Percentiles rank a stretch among this genome's conserved stretches.
Conservation (phyloP, 1,140 invertebrate species). For the Acromyrmex heyeri region DNA sequence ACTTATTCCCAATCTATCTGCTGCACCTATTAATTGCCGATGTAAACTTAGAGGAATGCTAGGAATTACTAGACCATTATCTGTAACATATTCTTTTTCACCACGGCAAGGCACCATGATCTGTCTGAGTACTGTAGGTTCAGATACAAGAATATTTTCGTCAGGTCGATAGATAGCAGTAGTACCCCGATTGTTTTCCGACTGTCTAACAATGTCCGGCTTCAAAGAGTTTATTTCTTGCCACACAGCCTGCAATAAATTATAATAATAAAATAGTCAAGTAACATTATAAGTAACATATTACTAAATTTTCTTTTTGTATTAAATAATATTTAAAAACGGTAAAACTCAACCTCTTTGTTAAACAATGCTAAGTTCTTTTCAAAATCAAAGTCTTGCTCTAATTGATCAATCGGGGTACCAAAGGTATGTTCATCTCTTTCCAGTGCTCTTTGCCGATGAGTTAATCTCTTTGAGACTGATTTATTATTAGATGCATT, state of each 20-base stretch:
- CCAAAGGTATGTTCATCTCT: conserved; percentile 89
- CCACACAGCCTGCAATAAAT: conserved; percentile 81
- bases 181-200: conserved; percentile 80
- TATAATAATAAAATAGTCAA: neutral
- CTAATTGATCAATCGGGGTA: conserved; percentile 88
- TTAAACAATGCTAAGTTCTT: conserved; percentile 97
- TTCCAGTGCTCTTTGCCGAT: conserved; percentile 83
- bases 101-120: conserved; percentile 90
- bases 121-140: conserved; percentile 90
- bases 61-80: conserved; percentile 93
- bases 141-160: conserved; percentile 93
- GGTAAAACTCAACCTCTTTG: conserved; percentile 90
- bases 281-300: neutral
- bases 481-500: conserved; percentile 70
- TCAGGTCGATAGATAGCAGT: conserved; percentile 90
- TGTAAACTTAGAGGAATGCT: conserved; percentile 90
- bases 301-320: neutral
- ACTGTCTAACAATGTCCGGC: conserved; percentile 89
- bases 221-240: conserved; percentile 91
- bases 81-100: conserved; percentile 92
- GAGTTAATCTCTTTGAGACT: conserved; percentile 76
- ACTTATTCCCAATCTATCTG: conserved; percentile 90
- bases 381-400: conserved; percentile 97
- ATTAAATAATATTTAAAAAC: neutral
- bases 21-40: conserved; percentile 89